Percentiles rank a stretch among this genome's conserved stretches.
Evolutionary conservation across 2,888 invertebrate species (phyloP).

Genomic region (Allygus modestus): DNA sequence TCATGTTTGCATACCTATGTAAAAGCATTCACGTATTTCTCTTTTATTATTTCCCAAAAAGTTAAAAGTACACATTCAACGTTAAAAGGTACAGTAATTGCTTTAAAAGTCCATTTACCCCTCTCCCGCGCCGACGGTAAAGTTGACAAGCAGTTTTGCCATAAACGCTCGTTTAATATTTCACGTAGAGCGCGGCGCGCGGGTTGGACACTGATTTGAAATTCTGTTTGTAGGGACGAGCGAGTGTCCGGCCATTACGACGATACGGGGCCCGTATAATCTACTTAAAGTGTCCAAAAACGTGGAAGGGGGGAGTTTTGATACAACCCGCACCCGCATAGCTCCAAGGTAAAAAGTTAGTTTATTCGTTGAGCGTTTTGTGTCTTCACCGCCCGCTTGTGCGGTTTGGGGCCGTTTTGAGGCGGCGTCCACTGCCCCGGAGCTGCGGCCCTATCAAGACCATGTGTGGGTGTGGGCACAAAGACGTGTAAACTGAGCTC

Average conservation of each 20-base stretch:
- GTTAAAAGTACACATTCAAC: too few relatives aligned
- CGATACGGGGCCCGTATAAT: conserved; percentile 62
- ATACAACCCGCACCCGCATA: conserved; percentile 45
- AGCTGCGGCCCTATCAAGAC: not conserved
- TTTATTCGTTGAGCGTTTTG: conserved; percentile 36
- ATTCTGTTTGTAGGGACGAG: conserved; percentile 36
- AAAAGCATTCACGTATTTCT: too few relatives aligned
- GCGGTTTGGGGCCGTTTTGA: conserved; percentile 35
- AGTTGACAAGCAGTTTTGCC: conserved; percentile 6
- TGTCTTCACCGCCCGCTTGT: conserved; percentile 23
- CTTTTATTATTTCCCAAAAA: too few relatives aligned
- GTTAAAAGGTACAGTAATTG: conserved; percentile 42
- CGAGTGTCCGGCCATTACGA: conserved; percentile 31
- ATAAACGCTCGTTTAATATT: conserved; percentile 47
- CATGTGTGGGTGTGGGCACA: not conserved
- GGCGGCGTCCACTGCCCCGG: not conserved
- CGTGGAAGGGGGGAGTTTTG: conserved; percentile 29
- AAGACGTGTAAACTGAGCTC: not conserved
- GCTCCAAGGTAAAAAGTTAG: conserved; percentile 55
- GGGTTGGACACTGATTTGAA: conserved; percentile 33
- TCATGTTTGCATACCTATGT: too few relatives aligned
- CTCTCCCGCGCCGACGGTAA: not conserved
- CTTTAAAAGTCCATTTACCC: conserved; percentile 34
- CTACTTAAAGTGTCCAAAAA: conserved; percentile 60
- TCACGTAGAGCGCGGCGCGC: not conserved